phyloP scores from a whole-genome alignment of 2,113 vertebrate genomes.

The Gorsachius goisagi region DNA sequence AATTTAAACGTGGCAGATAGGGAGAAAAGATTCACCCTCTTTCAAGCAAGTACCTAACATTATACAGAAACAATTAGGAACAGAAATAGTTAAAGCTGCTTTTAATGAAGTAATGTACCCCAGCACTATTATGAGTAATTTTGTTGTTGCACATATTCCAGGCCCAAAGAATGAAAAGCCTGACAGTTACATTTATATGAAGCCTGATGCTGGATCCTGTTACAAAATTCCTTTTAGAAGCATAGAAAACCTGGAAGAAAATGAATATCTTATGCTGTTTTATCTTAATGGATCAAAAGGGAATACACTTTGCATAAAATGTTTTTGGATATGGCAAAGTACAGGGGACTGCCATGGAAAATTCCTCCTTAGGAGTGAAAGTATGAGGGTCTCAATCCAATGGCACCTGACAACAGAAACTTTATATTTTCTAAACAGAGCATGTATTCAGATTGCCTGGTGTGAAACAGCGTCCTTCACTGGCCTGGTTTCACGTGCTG shows the following conservation, averaged over 20 bases:
- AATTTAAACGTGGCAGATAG: constrained; percentile 15
- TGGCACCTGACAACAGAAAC: constrained; percentile 16
- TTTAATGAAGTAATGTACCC: constrained; percentile 51
- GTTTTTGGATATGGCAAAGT: background rate
- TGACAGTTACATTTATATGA: constrained; percentile 15
- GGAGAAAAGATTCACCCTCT: background rate
- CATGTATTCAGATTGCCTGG: constrained; percentile 7
- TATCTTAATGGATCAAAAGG: constrained; percentile 49
- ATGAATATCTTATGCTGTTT: constrained; percentile 1
- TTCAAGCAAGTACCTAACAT: background rate
- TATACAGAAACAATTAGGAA: constrained; percentile 17
- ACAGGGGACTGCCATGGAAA: background rate
- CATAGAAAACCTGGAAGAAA: constrained; percentile 55
- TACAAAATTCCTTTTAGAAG: constrained; percentile 57
- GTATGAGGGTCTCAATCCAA: background rate
- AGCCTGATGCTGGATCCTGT: constrained; percentile 44
- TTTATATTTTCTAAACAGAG: constrained; percentile 21
- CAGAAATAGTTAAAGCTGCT: constrained; percentile 64
- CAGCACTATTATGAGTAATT: constrained; percentile 54
- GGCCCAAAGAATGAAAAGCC: constrained; percentile 8
- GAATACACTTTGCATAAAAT: constrained; percentile 26
- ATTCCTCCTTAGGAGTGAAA: background rate
- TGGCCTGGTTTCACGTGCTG: constrained; percentile 21
- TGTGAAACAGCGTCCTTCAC: constrained; percentile 43
- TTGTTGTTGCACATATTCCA: constrained; percentile 46